These are phyloP conservation scores for Thecophora atra DNA, from an alignment of 2,888 invertebrate species.

Conservation along the genomic window DNA sequence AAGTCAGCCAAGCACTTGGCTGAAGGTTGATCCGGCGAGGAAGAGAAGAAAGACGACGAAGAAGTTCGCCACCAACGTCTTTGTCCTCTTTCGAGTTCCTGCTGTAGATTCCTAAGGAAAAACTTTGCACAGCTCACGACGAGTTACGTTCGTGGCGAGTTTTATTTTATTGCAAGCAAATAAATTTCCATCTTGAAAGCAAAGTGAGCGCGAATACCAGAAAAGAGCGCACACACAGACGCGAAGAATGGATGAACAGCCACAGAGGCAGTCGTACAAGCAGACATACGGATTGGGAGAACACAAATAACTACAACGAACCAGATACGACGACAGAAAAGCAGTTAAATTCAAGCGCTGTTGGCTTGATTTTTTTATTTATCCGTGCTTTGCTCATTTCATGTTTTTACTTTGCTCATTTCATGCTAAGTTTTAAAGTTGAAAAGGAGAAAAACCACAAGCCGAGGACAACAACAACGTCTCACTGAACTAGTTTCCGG, in stretches of 20 bases:
- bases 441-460: background rate
- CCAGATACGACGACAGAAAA: conserved; percentile 12
- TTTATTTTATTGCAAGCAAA: conserved; percentile 37
- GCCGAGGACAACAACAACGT: conserved; percentile 18
- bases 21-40: background rate
- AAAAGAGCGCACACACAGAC: background rate
- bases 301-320: background rate
- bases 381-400: conserved; percentile 3
- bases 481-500: conserved; percentile 37
- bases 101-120: conserved; percentile 24
- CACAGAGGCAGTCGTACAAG: conserved; percentile 7
- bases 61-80: conserved; percentile 13
- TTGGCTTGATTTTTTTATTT: conserved; percentile 7
- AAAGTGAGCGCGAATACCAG: background rate
- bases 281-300: conserved; percentile 7
- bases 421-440: conserved; percentile 1
- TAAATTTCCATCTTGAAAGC: conserved; percentile 39
- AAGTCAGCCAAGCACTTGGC: conserved; percentile 12
- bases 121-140: conserved; percentile 31
- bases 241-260: conserved; percentile 10
- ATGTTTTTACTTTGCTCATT: background rate
- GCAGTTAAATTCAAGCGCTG: conserved; percentile 27
- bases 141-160: conserved; percentile 13
- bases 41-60: background rate
- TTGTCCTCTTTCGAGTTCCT: conserved; percentile 13